Evolutionary conservation across 2,797 vertebrate species (phyloP).

Genomic region (Aotus griseimembra): DNA sequence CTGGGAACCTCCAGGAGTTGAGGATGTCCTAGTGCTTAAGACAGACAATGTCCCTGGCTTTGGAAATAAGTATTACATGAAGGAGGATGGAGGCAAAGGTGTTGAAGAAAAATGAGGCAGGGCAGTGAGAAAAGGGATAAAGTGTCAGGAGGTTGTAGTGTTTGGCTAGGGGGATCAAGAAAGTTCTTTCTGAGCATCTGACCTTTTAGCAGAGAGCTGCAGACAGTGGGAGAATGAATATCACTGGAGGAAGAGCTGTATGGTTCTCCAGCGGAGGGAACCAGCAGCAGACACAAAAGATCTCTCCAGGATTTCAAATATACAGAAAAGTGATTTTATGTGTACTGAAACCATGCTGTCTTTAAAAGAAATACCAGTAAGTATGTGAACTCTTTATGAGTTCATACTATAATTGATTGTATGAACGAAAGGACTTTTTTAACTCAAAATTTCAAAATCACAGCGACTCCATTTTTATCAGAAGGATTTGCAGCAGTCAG

Average conservation of each 20-base stretch:
- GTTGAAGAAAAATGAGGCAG: not conserved
- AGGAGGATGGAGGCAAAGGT: not conserved
- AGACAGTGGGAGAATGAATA: not conserved
- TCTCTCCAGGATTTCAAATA: not conserved
- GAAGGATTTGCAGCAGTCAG: not conserved
- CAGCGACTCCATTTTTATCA: not conserved
- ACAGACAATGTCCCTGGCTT: not conserved
- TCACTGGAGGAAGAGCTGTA: rapidly evolving
- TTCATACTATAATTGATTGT: not conserved
- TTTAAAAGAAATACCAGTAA: not conserved
- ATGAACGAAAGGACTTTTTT: not conserved
- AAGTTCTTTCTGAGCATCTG: not conserved
- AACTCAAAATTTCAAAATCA: not conserved
- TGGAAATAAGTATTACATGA: not conserved
- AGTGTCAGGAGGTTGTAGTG: no score
- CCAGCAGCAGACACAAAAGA: not conserved
- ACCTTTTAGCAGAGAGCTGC: not conserved
- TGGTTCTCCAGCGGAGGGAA: not conserved
- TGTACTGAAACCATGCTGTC: not conserved
- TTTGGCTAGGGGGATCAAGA: not conserved
- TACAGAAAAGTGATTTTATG: not conserved
- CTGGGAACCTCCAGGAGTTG: not conserved
- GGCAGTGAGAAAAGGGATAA: not conserved
- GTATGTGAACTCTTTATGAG: rapidly evolving
- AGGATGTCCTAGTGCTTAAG: not conserved